Conservation (phyloP, 2,113 vertebrate species). For the Psittacara wagleri region DNA sequence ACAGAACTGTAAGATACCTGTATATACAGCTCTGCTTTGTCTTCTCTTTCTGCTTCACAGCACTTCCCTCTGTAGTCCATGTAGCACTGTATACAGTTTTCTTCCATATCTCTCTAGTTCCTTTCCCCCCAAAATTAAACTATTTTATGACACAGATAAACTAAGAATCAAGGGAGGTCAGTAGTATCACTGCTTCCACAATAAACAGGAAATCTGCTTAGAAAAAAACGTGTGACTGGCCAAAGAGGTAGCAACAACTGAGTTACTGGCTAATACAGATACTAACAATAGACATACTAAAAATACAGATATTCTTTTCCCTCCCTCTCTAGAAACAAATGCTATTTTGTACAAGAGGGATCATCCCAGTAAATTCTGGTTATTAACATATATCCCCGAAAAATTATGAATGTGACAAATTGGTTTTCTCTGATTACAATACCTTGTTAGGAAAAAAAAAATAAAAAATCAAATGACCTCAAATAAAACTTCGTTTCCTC, state of each 20-base stretch:
- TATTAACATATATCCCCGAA: not conserved
- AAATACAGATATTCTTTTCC: not conserved
- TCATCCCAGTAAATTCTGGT: not conserved
- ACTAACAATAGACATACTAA: no score
- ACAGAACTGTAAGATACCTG: not conserved
- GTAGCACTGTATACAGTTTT: not conserved
- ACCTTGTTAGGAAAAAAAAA: not conserved
- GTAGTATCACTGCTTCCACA: not conserved
- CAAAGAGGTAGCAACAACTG: not conserved
- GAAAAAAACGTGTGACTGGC: not conserved
- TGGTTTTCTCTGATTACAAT: not conserved
- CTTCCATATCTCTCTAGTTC: not conserved
- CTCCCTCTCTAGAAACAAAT: not conserved
- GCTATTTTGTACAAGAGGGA: not conserved
- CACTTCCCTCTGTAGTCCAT: not conserved
- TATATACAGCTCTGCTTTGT: not conserved
- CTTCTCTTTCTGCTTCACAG: not conserved
- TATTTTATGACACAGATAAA: not conserved
- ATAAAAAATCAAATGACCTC: not conserved
- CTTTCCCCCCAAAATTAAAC: not conserved
- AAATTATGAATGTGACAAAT: not conserved
- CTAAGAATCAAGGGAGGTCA: not conserved
- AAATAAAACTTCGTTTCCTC: not conserved
- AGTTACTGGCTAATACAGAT: not conserved
- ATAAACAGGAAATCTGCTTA: not conserved